A percentile compares a stretch with the other conserved stretches of the same genome.
These are phyloP conservation scores for Spisula subtruncata DNA, from an alignment of 2,888 invertebrate genomes.

Conservation along the genomic window DNA sequence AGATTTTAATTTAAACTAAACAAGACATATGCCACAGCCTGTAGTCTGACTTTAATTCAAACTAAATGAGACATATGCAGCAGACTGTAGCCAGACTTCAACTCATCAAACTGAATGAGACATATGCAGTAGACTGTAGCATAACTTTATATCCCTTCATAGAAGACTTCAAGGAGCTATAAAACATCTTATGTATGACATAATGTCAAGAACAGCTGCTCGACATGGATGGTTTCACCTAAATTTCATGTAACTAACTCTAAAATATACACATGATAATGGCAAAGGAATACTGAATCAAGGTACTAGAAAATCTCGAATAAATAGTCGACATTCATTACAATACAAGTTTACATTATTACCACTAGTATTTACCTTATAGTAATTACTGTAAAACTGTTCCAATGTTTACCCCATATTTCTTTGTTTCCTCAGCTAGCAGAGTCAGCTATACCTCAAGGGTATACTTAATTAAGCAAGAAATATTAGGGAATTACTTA, in stretches of 20 bases:
- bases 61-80: constrained; percentile 9
- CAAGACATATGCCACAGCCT: constrained; percentile 28
- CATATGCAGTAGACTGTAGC: constrained; percentile 49
- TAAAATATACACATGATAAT: constrained; percentile 2
- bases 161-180: constrained; percentile 55
- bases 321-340: neutral
- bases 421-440: neutral
- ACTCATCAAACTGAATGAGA: constrained; percentile 27
- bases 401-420: neutral
- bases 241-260: constrained; percentile 14
- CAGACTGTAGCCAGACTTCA: constrained; percentile 49
- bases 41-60: constrained; percentile 55
- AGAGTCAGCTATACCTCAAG: neutral
- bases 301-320: neutral
- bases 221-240: constrained; percentile 19
- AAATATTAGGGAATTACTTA: too few species aligned
- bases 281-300: neutral
- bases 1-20: constrained; percentile 41
- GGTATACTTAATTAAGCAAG: neutral
- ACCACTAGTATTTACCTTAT: neutral
- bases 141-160: constrained; percentile 54
- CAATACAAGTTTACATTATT: neutral
- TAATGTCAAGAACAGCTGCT: constrained; percentile 66
- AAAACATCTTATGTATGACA: constrained; percentile 66
- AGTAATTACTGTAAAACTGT: constrained; percentile 17